Conservation (phyloP, 2,113 vertebrate species). For the Suricata suricatta region DNA sequence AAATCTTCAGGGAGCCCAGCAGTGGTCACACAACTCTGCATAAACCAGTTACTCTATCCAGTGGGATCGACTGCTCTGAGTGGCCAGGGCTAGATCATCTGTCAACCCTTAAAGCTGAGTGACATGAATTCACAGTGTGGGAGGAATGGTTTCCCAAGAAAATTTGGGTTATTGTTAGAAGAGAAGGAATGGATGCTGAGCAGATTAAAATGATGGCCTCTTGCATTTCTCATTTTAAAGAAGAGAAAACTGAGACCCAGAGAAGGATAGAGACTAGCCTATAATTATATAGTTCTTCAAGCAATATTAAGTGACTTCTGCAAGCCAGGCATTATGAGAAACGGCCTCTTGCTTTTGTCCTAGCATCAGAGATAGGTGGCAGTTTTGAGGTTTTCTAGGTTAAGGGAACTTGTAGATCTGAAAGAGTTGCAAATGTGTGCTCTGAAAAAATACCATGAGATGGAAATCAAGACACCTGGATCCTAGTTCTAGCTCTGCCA, state of each 20-base stretch:
- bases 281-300: neutral
- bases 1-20: neutral
- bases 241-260: neutral
- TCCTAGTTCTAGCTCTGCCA: neutral
- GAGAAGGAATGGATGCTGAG: neutral
- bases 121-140: neutral
- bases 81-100: neutral
- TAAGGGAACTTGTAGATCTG: slow-evolving; percentile 28
- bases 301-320: neutral
- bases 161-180: neutral
- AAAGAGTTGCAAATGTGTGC: neutral
- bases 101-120: neutral
- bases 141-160: neutral
- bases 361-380: slow-evolving; percentile 68
- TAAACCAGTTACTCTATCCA: neutral
- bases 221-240: neutral
- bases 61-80: neutral
- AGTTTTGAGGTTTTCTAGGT: slow-evolving; percentile 80
- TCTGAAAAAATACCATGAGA: neutral
- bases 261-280: neutral
- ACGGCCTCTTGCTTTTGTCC: neutral
- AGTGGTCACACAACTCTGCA: neutral
- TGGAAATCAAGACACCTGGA: neutral
- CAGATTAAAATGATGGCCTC: neutral
- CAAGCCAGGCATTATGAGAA: neutral